Base-by-base conservation (phyloP, 1,140 invertebrate species). In the Hypothenemus hampei region DNA sequence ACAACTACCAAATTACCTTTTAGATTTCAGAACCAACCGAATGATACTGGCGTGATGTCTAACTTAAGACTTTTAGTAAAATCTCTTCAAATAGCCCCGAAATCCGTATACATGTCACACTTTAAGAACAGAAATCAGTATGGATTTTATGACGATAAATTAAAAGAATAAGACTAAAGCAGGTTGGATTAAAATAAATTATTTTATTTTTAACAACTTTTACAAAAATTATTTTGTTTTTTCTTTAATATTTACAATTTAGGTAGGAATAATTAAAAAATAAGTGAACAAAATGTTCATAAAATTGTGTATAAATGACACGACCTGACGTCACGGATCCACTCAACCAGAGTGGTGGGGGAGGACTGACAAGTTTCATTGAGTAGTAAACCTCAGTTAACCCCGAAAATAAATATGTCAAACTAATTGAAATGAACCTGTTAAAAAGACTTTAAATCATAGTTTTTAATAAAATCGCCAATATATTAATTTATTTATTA, bases 111-210 rank as follows among this genome's bases (percentile, higher is more conserved):
- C 33, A 21, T 37, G 46, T 37, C 31, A 49, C 46, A 37, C 46
- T 49, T 49, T 36, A 37, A 24, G 39, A 22, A 20, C 21, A 49
- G 26, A 23, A 13, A 49, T 26, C 43, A 49, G 20, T 37, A 36
- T 37, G 20, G 26, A 31, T 49, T 37, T 46, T 49, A 37, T 24
- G 10, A 22, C 10, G 8, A 49, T 37, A 39, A 22, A 37, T 22
- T 24, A 8, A 23, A 21, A 23, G n/a, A 49, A 49, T 13, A 49
- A 49, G 46, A 49, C 31, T 16, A 37, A 37, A 15, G 20, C 18
- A 18, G 35, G 0, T 23, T 36, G 23, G n/a, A 49, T 1, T 37
- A 16, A 36, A 37, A 22, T 49, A 21, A 24, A 22, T 16, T 4
- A 22, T 3, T 37, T 7, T 49, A 36, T 49, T 49, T 23, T 23